Conservation (phyloP, 2,797 vertebrate species). For the Rachycentron canadum region DNA sequence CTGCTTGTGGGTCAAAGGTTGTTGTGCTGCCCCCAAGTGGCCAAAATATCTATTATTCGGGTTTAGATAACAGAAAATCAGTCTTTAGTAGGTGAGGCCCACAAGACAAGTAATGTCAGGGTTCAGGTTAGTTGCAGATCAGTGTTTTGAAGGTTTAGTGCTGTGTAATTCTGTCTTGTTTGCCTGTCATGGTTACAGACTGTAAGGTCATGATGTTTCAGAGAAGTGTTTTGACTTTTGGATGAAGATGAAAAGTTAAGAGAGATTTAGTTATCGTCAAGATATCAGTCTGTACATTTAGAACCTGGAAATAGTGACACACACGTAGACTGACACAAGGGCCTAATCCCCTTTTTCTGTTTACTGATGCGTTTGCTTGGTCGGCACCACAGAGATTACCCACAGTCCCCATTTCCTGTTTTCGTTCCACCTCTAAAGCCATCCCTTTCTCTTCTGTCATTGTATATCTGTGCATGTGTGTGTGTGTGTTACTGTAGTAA, state of each 20-base stretch:
- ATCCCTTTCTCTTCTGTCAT: conserved; percentile 62
- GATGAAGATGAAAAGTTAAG: conserved; percentile 54
- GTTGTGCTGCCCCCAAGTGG: neutral
- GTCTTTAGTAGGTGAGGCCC: neutral
- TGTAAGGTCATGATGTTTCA: conserved; percentile 1
- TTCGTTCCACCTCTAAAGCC: conserved; percentile 73
- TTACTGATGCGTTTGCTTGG: conserved; percentile 77
- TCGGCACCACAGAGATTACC: conserved; percentile 77
- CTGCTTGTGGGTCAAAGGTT: neutral
- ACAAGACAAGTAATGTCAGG: neutral
- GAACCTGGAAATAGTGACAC: conserved; percentile 22
- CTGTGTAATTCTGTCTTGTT: conserved; percentile 24
- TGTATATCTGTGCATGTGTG: conserved; percentile 28
- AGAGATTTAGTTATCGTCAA: conserved; percentile 41
- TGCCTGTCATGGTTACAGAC: conserved; percentile 19
- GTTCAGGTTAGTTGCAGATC: conserved; percentile 4
- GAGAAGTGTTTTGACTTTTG: conserved; percentile 41
- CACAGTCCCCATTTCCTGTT: conserved; percentile 80
- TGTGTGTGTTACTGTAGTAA: conserved; percentile 57
- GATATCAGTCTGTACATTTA: conserved; percentile 59
- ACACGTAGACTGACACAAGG: conserved; percentile 28
- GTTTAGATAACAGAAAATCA: neutral
- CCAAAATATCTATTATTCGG: no score
- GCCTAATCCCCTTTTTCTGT: conserved; percentile 75
- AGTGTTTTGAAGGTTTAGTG: neutral